These are phyloP conservation scores for Chrysogorgia sp. DNA, from an alignment of 92 coral and sea anemone species.

Conservation along the genomic window DNA sequence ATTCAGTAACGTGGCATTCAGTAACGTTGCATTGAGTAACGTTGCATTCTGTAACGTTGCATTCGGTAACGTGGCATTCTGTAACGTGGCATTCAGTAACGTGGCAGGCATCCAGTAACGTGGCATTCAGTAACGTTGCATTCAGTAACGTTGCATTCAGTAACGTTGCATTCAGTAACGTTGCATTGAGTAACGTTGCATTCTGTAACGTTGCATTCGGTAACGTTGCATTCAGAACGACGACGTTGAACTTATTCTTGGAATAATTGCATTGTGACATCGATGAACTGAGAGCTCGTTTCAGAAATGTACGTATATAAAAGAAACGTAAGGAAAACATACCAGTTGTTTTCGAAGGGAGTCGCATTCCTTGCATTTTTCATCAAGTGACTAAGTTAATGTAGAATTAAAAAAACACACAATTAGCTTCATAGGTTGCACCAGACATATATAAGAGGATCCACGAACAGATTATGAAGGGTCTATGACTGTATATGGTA, in stretches of 20 bases:
- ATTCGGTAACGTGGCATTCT: no score
- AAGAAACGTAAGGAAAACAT: neutral
- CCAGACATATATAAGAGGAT: neutral
- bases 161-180: no score
- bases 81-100: no score
- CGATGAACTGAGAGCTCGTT: neutral
- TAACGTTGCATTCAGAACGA: no score
- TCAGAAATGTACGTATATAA: neutral
- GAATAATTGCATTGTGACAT: neutral
- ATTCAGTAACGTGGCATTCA: no score
- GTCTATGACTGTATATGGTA: neutral
- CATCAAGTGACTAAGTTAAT: conserved; percentile 12
- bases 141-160: no score
- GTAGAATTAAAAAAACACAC: neutral
- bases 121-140: no score
- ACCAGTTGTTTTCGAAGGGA: conserved; percentile 42
- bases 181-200: no score
- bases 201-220: no score
- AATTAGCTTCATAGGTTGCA: neutral
- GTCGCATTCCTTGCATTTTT: conserved; percentile 36
- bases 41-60: no score
- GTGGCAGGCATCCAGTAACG: no score
- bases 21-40: no score
- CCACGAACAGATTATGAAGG: neutral
- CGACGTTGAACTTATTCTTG: neutral